Percentiles rank a stretch among this genome's conserved stretches.
phyloP scores from a whole-genome alignment of 2,888 invertebrate genomes.

The Branchinecta sandiegonensis region DNA sequence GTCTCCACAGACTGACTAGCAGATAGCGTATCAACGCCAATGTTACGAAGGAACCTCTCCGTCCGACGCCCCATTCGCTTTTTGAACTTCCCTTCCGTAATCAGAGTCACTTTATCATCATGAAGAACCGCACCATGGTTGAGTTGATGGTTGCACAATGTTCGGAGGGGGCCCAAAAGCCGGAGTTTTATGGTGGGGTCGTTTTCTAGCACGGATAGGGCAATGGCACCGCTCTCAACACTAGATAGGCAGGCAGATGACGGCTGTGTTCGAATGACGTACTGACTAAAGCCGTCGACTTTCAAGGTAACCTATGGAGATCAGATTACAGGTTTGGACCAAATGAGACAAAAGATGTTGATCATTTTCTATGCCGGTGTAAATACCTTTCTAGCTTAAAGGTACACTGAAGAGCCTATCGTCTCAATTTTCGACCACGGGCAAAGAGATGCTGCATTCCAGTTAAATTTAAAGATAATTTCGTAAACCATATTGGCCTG shows the following conservation, averaged over 20 bases:
- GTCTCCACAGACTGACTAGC: too few species aligned
- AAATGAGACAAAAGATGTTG: too few species aligned
- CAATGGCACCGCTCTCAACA: constrained; percentile 67
- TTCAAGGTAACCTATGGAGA: constrained; percentile 52
- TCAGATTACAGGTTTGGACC: background rate
- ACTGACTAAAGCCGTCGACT: constrained; percentile 56
- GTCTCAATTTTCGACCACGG: too few species aligned
- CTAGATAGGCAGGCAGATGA: constrained; percentile 82
- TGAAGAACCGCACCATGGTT: constrained; percentile 84
- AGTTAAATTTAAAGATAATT: too few species aligned
- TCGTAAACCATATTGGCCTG: too few species aligned
- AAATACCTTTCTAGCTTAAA: too few species aligned
- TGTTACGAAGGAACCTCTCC: constrained; percentile 20
- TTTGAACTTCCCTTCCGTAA: constrained; percentile 20
- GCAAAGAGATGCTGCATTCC: too few species aligned
- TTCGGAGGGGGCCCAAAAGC: constrained; percentile 60
- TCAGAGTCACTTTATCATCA: constrained; percentile 55
- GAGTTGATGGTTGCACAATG: constrained; percentile 70
- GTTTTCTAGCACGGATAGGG: constrained; percentile 59
- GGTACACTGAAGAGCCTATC: too few species aligned
- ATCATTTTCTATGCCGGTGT: too few species aligned
- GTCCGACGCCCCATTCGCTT: constrained; percentile 23
- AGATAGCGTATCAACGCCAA: background rate
- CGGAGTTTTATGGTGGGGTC: constrained; percentile 47
- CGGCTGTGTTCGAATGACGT: constrained; percentile 84